phyloP scores from a whole-genome alignment of 1,140 invertebrate species.

The Wiebesia pumilae region DNA sequence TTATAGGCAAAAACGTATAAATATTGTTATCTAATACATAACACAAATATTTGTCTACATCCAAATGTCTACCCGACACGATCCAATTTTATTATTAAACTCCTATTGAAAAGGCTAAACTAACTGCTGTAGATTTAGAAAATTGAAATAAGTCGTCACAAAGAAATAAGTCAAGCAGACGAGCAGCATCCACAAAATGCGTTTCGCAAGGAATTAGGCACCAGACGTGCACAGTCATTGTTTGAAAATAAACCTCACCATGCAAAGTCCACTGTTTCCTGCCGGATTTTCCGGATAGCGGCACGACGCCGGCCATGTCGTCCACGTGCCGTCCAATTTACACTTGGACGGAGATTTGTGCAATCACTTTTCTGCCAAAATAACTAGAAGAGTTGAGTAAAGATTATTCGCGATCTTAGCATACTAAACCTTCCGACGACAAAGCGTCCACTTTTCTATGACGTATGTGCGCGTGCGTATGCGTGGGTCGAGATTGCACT shows the following conservation, averaged over 20 bases:
- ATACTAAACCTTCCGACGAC: neutral
- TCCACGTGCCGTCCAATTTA: neutral
- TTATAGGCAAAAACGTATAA: no score
- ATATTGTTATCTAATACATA: no score
- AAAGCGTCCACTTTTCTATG: neutral
- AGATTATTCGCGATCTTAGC: neutral
- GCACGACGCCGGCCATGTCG: conserved; percentile 71
- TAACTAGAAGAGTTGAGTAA: neutral
- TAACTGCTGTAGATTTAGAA: no score
- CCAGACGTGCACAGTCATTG: neutral
- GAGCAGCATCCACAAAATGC: neutral
- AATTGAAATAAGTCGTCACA: no score
- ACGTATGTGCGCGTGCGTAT: neutral
- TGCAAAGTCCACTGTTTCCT: conserved; percentile 75
- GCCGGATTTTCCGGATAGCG: conserved; percentile 68
- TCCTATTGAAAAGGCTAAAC: no score
- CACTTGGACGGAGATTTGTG: neutral
- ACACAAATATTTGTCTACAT: no score
- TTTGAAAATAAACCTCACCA: conserved; percentile 63
- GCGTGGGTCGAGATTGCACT: neutral
- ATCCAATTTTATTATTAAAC: no score
- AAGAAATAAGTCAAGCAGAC: neutral
- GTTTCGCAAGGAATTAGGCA: neutral
- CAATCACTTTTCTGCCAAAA: neutral
- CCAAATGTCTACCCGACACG: no score